phyloP scores from a whole-genome alignment of 2,888 invertebrate genomes.

The Scaptomyza cyrtandrae region DNA sequence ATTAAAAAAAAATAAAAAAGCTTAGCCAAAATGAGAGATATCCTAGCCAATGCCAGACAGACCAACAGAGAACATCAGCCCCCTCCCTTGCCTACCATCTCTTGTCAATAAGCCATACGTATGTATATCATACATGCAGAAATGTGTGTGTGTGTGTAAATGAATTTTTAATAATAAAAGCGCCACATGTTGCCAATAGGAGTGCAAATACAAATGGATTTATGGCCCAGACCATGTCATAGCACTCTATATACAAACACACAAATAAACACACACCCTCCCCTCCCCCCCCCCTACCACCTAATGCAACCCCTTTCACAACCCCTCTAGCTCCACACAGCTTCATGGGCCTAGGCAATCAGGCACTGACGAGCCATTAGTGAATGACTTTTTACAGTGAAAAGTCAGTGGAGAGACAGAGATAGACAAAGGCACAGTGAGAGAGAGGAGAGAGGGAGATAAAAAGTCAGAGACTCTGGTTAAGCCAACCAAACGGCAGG shows the following conservation, averaged over 20 bases:
- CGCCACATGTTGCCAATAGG: conserved; percentile 78
- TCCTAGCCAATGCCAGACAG: conserved; percentile 4
- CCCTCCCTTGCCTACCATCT: neutral
- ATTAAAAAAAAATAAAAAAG: neutral
- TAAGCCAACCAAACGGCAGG: conserved; percentile 32
- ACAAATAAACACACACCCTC: neutral
- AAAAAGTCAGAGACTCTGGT: neutral
- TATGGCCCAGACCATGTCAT: conserved; percentile 40
- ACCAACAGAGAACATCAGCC: neutral
- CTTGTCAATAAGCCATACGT: neutral
- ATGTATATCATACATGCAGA: neutral
- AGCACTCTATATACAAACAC: conserved; percentile 28
- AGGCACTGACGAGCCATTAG: conserved; percentile 70
- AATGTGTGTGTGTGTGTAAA: conserved; percentile 40
- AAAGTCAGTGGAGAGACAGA: neutral
- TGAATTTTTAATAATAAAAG: conserved; percentile 81
- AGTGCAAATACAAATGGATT: conserved; percentile 68
- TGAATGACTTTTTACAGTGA: conserved; percentile 72
- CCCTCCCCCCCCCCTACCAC: neutral
- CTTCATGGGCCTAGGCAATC: conserved; percentile 23
- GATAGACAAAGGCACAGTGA: neutral
- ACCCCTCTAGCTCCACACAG: neutral
- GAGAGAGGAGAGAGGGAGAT: neutral
- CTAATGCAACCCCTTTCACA: neutral
- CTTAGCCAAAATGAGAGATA: conserved; percentile 7